Evolutionary conservation across 2,888 invertebrate species (phyloP).

Genomic region (Camptogramma bilineatum): DNA sequence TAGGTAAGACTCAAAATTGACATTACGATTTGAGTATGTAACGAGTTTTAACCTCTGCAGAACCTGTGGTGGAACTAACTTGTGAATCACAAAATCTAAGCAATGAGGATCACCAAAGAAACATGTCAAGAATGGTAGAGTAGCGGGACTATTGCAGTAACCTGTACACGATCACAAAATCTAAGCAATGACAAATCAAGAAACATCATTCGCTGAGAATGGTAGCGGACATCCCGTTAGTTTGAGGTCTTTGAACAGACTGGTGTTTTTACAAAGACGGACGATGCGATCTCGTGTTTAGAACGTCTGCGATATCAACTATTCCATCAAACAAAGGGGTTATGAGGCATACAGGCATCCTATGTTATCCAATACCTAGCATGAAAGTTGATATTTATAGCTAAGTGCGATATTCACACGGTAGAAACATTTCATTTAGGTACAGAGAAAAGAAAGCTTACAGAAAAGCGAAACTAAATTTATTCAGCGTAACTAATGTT

Average conservation of each 20-base stretch:
- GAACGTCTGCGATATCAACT: constrained; percentile 7
- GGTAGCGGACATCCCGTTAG: constrained; percentile 2
- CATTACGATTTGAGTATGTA: no score
- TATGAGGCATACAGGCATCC: constrained; percentile 15
- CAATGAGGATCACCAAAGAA: no score
- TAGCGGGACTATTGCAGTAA: background rate
- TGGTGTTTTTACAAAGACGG: background rate
- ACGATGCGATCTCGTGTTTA: background rate
- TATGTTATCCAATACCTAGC: constrained; percentile 9
- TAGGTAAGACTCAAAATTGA: no score
- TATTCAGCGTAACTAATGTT: no score
- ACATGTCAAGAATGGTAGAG: no score
- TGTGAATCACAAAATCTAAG: no score
- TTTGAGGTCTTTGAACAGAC: background rate
- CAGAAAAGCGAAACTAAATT: no score
- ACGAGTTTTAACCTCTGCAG: no score
- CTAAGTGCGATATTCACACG: constrained; percentile 9
- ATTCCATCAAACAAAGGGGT: constrained; percentile 20
- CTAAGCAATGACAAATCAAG: background rate
- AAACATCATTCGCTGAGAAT: background rate
- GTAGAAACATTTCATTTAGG: constrained; percentile 13
- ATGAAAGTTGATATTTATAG: constrained; percentile 6
- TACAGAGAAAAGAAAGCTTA: constrained; percentile 2
- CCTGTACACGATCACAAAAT: background rate
- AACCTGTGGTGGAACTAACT: no score